Percentiles rank a stretch among this genome's conserved stretches.
phyloP scores from a whole-genome alignment of 2,888 invertebrate species.

The Listrodromus nycthemerus region DNA sequence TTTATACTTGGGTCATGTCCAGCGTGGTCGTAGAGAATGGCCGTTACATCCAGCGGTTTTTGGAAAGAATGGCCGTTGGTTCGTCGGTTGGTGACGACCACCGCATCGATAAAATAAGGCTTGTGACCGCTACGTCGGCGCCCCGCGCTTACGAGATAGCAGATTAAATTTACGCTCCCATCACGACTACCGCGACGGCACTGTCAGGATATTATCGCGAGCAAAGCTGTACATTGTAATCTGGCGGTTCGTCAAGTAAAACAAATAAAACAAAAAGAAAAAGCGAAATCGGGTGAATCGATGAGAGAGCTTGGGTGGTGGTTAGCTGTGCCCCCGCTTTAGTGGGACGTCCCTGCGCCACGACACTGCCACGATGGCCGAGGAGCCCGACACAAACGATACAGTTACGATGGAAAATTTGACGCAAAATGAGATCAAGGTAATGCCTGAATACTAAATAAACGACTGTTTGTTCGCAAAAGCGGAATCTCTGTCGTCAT shows the following conservation, averaged over 20 bases:
- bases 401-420: conserved; percentile 81
- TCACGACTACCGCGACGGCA: neutral
- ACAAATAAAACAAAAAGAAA: neutral
- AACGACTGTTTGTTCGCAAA: conserved; percentile 23
- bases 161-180: neutral
- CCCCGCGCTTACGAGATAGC: conserved; percentile 12
- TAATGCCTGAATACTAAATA: conserved; percentile 67
- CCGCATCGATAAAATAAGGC: conserved; percentile 76
- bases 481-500: conserved; percentile 48
- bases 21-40: neutral
- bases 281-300: neutral
- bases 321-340: conserved; percentile 21
- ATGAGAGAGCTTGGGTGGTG: conserved; percentile 15
- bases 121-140: conserved; percentile 53
- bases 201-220: neutral
- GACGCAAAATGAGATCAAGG: conserved; percentile 80
- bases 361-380: conserved; percentile 84
- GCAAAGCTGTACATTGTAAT: conserved; percentile 4
- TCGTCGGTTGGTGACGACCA: conserved; percentile 65
- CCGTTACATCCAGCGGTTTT: too few species aligned
- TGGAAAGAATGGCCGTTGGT: conserved; percentile 13
- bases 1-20: too few species aligned
- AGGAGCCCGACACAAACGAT: conserved; percentile 80
- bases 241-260: neutral
- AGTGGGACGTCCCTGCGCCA: conserved; percentile 74